Conservation (phyloP, 2,113 vertebrate genomes). For the Nothoprocta pentlandii region DNA sequence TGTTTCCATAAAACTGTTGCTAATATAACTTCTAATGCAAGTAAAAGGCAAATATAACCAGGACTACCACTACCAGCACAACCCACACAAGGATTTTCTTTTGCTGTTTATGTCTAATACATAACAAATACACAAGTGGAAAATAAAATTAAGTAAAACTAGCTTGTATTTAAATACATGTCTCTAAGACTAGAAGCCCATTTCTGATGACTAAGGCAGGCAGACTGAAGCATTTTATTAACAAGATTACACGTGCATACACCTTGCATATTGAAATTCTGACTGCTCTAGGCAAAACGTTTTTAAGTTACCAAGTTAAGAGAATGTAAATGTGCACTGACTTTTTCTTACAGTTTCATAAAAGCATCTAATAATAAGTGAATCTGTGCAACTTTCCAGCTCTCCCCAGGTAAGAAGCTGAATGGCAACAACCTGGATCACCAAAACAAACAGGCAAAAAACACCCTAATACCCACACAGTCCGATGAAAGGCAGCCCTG, state of each 20-base stretch:
- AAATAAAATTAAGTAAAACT: background rate
- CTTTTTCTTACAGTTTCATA: background rate
- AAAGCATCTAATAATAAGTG: no score
- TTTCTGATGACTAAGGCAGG: background rate
- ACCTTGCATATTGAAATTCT: background rate
- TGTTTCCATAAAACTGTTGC: background rate
- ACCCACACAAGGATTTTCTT: background rate
- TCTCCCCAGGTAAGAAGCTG: background rate
- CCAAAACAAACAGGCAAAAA: background rate
- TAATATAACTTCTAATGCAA: background rate
- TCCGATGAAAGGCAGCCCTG: background rate
- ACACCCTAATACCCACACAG: background rate
- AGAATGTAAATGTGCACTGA: background rate
- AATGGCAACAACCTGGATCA: background rate
- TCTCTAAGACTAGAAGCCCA: background rate
- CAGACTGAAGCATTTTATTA: background rate
- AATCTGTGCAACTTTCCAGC: background rate
- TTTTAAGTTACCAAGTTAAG: background rate
- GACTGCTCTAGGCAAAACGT: background rate
- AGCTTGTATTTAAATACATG: background rate
- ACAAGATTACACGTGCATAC: fast-evolving
- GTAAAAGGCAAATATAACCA: background rate
- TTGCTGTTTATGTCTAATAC: background rate
- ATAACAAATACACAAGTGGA: background rate
- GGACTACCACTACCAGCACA: background rate